These are phyloP conservation scores for Antheraea yamamai DNA, from an alignment of 2,888 invertebrate species.

Conservation along the genomic window DNA sequence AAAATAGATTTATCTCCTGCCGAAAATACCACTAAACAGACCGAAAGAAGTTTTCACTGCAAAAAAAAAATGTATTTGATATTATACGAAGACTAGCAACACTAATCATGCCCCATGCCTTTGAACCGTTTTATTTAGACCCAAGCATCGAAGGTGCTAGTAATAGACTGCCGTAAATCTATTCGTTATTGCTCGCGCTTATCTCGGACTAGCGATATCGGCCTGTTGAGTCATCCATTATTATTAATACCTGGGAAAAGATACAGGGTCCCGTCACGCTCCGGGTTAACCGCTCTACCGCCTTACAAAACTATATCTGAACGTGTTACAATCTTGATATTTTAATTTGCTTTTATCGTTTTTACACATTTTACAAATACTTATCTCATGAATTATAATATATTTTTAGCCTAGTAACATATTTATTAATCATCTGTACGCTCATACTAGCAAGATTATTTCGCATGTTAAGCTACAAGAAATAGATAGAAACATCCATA, in stretches of 20 bases:
- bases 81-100: too few species aligned
- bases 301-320: not conserved
- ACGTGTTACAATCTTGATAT: not conserved
- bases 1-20: too few species aligned
- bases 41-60: too few species aligned
- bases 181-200: not conserved
- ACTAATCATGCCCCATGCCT: too few species aligned
- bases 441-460: not conserved
- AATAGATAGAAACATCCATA: not conserved
- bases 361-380: not conserved
- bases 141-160: not conserved
- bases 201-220: not conserved
- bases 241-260: constrained; percentile 25
- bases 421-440: too few species aligned
- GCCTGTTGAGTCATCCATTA: constrained; percentile 21
- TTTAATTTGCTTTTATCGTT: not conserved
- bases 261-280: not conserved
- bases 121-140: not conserved
- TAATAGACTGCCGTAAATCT: not conserved
- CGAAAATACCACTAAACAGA: too few species aligned
- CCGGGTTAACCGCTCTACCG: not conserved
- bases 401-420: too few species aligned
- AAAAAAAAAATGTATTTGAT: too few species aligned
- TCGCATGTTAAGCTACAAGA: not conserved
- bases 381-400: too few species aligned